Base-by-base conservation (phyloP, 2,888 invertebrate genomes). In the Eubasilissa splendida region DNA sequence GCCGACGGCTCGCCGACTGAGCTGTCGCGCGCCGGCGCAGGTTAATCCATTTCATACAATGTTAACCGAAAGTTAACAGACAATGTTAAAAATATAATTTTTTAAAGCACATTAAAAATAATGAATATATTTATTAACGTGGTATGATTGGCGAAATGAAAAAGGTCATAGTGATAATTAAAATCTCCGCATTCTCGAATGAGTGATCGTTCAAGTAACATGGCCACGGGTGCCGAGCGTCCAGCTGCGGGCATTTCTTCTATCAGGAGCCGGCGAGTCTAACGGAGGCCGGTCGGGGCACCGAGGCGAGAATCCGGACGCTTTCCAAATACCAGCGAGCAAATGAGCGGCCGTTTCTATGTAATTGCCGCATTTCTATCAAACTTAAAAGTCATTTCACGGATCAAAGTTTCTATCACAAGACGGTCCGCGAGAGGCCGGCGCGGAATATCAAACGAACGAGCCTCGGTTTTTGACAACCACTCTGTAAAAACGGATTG, bases 221-320 rank as follows among this genome's bases (percentile, higher is more conserved):
- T 11, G 22, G 63, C 22, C 4, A 2, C 42, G 63, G 63, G 11
- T 22, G 22, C 22, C 22, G 22, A 11, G 10, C 4, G 22, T 63
- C 31, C 60, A 63, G 60, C 60, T 63, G 60, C 60, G 22, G 12
- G 12, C 22, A 3, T 63, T 63, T 63, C 60, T 63, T 63, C 22
- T 31, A n/a, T 14, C n/a, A 59, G 22, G 14, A 63, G 33, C 22
- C 60, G 22, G 31, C 60, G 31, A 31, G 22, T 31, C 33, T 63
- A 10, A 63, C 31, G 2, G 12, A 31, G 33, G 11, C 11, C 60
- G 10, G 33, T 22, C 9, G 11, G 10, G 11, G 60, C 3, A 31
- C 60, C 10, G 4, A 63, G 12, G 60, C 4, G 22, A 22, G 22
- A 31, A 10, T 4, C 5, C 10, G 33, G 11, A 31, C 2, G 60